Evolutionary conservation across 2,888 invertebrate genomes (phyloP), one percentile per base, ranked within the genome.

Genomic region (Sclerodermus sp.): DNA sequence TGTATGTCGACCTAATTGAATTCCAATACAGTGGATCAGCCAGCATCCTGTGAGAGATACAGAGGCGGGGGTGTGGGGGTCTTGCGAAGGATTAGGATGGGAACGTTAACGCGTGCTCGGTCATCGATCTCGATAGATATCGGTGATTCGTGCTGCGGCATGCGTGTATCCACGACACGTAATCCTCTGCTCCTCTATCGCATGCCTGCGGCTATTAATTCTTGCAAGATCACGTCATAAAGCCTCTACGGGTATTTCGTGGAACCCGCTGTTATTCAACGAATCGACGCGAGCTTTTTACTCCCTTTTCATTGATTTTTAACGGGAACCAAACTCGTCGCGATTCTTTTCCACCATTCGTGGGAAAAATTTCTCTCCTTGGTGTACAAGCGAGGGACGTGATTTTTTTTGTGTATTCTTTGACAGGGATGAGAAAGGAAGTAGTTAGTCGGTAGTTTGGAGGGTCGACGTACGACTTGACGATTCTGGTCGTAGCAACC

Each of bases 81-180:
- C 15, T 14, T 18, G 41, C 38, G 42, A 43, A 30, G 42, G 49
- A 49, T 49, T 51, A 41, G 46, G 30, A 45, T 41, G 34, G 38
- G 15, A 58, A 58, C 51, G 45, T 55, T 51, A 54, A 50, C 43
- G 52, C 34, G 34, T 31, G 48, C 44, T 37, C 39, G 36, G 40
- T 17, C 45, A 60, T 52, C 48, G 50, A 13, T 36, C n/a, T 12
- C 14, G 3, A 6, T 36, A 36, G 13, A 36, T 36, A 36, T 36
- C 36, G 5, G 14, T 13, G 36, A 14, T 12, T 36, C 14, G 36
- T 36, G 10, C 36, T 36, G 23, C 23, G 23, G 23, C 36, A 36
- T 36, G n/a, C n/a, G 36, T 13, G n/a, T 36, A 36, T 36, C 36
- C 36, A 23, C 36, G n/a, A 36, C 14, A 36, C 14, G 36, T 36